A percentile compares a stretch with the other conserved stretches of the same genome.
Conservation (phyloP, 2,797 vertebrate species). For the Leucoraja ocellata region DNA sequence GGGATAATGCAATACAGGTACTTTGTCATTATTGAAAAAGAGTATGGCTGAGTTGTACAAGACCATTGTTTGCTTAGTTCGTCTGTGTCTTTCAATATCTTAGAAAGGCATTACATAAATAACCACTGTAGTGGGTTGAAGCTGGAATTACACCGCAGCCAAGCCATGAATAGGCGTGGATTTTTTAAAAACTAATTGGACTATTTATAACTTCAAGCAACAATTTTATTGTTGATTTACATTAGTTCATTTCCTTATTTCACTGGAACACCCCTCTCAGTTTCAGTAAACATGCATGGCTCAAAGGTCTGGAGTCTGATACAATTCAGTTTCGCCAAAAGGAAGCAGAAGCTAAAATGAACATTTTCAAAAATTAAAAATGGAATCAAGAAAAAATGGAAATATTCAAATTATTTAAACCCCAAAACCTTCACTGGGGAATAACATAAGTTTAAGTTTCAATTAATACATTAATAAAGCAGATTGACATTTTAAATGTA, state of each 20-base stretch:
- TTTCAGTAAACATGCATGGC: neutral
- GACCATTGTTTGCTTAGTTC: neutral
- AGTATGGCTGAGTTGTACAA: neutral
- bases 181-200: constrained; percentile 1
- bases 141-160: neutral
- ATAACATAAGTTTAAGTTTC: neutral
- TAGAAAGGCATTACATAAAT: neutral
- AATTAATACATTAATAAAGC: neutral
- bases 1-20: neutral
- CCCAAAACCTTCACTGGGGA: neutral
- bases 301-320: neutral
- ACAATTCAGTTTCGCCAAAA: neutral
- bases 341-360: neutral
- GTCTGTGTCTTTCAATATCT: neutral
- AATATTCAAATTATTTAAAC: neutral
- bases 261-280: neutral
- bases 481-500: neutral
- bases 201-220: constrained; percentile 25
- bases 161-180: constrained; percentile 11
- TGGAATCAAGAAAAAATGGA: neutral
- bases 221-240: constrained; percentile 30
- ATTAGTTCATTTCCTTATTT: constrained; percentile 27
- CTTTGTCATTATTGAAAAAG: neutral
- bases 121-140: neutral
- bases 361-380: neutral